A percentile compares a stretch with the other conserved stretches of the same genome.
phyloP scores from a whole-genome alignment of 1,140 invertebrate species.

The Aleiodes sp. region DNA sequence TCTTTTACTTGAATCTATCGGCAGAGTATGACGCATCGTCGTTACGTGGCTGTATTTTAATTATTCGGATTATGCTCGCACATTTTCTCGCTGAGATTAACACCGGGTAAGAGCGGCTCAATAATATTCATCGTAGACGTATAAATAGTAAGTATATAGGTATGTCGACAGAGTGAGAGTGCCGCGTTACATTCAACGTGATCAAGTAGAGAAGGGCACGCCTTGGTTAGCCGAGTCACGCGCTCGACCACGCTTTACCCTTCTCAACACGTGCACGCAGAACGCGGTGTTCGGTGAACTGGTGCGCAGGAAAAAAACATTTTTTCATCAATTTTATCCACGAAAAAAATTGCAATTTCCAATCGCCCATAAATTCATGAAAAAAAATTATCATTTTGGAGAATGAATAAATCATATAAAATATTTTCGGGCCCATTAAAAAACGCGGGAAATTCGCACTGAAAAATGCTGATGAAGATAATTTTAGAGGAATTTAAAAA shows the following conservation, averaged over 20 bases:
- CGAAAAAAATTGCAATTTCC: background rate
- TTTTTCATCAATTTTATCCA: background rate
- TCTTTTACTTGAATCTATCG: too few species aligned
- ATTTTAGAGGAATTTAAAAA: too few species aligned
- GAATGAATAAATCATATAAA: too few species aligned
- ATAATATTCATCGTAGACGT: slow-evolving; percentile 2
- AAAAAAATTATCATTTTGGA: too few species aligned
- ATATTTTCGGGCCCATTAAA: too few species aligned
- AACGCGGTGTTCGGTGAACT: slow-evolving; percentile 34
- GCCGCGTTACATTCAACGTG: slow-evolving; percentile 62
- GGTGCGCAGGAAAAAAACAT: slow-evolving; percentile 17
- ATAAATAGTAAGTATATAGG: slow-evolving; percentile 7
- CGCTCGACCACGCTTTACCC: slow-evolving; percentile 56
- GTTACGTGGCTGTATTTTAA: too few species aligned
- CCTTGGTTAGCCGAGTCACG: slow-evolving; percentile 54
- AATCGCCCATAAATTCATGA: background rate
- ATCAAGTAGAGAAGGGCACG: slow-evolving; percentile 56
- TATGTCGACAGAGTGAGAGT: slow-evolving; percentile 28
- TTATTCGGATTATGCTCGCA: too few species aligned
- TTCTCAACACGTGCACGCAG: slow-evolving; percentile 48
- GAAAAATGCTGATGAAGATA: too few species aligned
- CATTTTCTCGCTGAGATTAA: too few species aligned
- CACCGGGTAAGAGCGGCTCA: too few species aligned
- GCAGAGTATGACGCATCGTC: too few species aligned
- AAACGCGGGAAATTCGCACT: too few species aligned